These are phyloP conservation scores for Esox lucius DNA, from an alignment of 2,797 vertebrate genomes.

Conservation along the genomic window DNA sequence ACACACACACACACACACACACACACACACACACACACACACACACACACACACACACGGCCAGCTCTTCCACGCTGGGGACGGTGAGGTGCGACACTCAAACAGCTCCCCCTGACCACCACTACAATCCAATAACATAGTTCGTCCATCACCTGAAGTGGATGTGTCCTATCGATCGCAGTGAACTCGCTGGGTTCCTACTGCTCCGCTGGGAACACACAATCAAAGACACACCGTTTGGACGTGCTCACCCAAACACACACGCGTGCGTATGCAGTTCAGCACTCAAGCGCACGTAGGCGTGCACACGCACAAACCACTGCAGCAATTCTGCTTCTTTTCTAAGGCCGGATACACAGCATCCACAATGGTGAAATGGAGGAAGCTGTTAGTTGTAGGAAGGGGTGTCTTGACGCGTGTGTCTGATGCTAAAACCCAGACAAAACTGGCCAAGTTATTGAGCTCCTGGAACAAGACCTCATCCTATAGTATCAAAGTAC, in stretches of 20 bases:
- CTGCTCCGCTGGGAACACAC: not conserved
- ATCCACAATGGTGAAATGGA: not conserved
- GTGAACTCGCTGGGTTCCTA: not conserved
- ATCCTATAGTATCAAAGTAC: not conserved
- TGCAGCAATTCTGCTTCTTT: not conserved
- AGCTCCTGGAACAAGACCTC: not conserved
- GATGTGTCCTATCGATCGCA: conserved; percentile 18
- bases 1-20: too few relatives aligned
- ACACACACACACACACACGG: not conserved
- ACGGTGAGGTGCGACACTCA: not conserved
- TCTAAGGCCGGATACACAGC: not conserved
- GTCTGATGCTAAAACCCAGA: not conserved
- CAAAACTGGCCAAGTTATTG: not conserved
- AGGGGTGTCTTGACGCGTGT: not conserved
- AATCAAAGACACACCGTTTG: not conserved
- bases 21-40: not conserved
- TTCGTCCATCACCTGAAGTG: not conserved
- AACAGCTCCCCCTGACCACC: conserved; percentile 14
- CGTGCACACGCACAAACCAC: not conserved
- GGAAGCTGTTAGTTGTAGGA: not conserved
- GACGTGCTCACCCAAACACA: not conserved
- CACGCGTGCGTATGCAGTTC: not conserved
- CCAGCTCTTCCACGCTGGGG: too few relatives aligned
- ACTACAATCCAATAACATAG: conserved; percentile 13
- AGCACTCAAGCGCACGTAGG: not conserved